These are phyloP conservation scores for Hirtodrosophila alboralis DNA, from an alignment of 2,888 invertebrate species.

Conservation along the genomic window DNA sequence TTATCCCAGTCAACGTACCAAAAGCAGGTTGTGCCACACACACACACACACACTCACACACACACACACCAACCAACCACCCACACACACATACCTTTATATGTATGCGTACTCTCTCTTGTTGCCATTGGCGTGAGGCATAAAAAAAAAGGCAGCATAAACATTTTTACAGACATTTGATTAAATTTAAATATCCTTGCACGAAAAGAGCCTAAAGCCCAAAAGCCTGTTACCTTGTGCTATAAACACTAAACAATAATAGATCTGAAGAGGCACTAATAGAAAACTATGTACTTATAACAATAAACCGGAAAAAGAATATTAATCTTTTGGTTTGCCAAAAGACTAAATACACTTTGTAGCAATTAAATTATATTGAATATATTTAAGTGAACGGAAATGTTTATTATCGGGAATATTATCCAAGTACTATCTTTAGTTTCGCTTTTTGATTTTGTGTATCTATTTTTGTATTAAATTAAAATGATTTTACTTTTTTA, in stretches of 20 bases:
- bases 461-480: no score
- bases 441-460: no score
- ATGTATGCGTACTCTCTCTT: slow-evolving; percentile 45
- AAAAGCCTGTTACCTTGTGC: slow-evolving; percentile 29
- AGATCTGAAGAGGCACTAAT: slow-evolving; percentile 30
- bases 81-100: slow-evolving; percentile 12
- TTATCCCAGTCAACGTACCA: slow-evolving; percentile 69
- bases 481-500: no score
- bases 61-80: slow-evolving; percentile 19
- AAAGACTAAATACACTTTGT: no score
- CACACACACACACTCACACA: slow-evolving; percentile 22
- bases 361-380: no score
- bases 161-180: slow-evolving; percentile 78
- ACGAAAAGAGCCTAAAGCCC: slow-evolving; percentile 66
- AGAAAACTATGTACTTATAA: no score
- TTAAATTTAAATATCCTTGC: slow-evolving; percentile 77
- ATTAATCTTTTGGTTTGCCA: no score
- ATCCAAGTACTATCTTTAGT: no score
- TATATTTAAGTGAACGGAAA: no score
- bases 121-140: slow-evolving; percentile 26
- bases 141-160: slow-evolving; percentile 54
- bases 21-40: slow-evolving; percentile 66
- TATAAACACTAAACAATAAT: slow-evolving; percentile 23
- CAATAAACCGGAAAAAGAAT: no score
- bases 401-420: no score